Base-by-base conservation (phyloP, 2,888 invertebrate genomes). In the Plutella xylostella region DNA sequence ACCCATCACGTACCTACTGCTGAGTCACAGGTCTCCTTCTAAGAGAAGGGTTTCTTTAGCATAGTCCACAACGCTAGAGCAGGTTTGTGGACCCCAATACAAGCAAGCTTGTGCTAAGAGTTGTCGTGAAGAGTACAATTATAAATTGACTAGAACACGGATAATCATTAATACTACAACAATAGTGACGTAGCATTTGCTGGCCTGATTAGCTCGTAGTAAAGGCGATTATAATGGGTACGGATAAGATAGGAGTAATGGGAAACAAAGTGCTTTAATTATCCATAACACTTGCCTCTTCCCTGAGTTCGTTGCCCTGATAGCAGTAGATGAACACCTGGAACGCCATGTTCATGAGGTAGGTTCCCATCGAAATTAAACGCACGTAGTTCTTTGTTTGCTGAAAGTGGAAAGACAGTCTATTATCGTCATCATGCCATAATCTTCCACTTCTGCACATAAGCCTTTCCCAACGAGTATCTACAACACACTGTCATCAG, bases 281-380 rank as follows among this genome's bases (percentile, higher is more conserved):
- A 25, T 25, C 6, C 6, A 9, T 25, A 25, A 7, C 25, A 40
- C 53, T 53, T 54, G 85, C 86, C 71, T 85, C 79, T 48, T 72
- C 71, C 9, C 76, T 68, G 0, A 85, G 63, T 48, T 78, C 63
- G 48, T 79, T 73, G 20, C 85, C 85, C 45, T 78, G 78, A 49
- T 79, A 80, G 42, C 85, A 85, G 51, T 76, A 85, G 1, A 83
- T 43, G 46, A 75, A 83, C 9, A 85, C 71, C 56, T 85, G 72
- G 15, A 68, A 57, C 46, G 65, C 58, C 73, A 85, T 76, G 17
- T 61, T 62, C 0, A 63, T 12, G 2, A 76, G 55, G 47, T 77
- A 85, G 0, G 61, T 41, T 1, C 63, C 46, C 65, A 79, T 74
- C 0, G 79, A 71, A 14, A 79, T 38, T 12, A 84, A 57, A 1